A percentile compares a stretch with the other conserved stretches of the same genome.
phyloP scores from a whole-genome alignment of 1,140 invertebrate species.

The Scaptomyza graminum region DNA sequence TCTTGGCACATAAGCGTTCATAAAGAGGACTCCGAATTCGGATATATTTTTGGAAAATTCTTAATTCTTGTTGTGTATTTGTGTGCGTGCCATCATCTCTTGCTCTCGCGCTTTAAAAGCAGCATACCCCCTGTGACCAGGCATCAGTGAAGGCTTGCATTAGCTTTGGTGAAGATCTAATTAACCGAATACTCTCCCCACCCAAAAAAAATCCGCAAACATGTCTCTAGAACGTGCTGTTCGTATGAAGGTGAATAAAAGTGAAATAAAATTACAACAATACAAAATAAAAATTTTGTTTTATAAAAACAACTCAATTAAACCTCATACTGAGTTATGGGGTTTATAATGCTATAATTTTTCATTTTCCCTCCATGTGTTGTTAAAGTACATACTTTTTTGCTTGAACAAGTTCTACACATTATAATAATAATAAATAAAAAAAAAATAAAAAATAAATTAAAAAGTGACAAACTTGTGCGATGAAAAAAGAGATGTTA shows the following conservation, averaged over 20 bases:
- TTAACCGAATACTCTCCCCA: conserved; percentile 44
- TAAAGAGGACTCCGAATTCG: conserved; percentile 73
- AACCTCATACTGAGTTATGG: no score
- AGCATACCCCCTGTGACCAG: conserved; percentile 61
- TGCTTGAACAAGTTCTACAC: no score
- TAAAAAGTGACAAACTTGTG: conserved; percentile 14
- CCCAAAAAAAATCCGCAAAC: conserved; percentile 72
- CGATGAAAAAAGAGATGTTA: conserved; percentile 16
- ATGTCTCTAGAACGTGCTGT: conserved; percentile 89
- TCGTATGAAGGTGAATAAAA: conserved; percentile 86
- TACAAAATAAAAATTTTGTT: conserved; percentile 22
- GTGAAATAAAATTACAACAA: conserved; percentile 8
- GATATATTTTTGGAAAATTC: conserved; percentile 83
- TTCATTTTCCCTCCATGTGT: no score
- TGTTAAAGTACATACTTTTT: no score
- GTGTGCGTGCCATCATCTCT: conserved; percentile 25
- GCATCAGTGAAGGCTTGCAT: conserved; percentile 73
- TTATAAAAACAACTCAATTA: conserved; percentile 11
- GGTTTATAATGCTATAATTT: no score
- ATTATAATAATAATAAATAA: no score
- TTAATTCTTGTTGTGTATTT: conserved; percentile 35
- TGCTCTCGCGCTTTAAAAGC: conserved; percentile 78
- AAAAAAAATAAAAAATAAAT: no score
- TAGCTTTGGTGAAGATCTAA: conserved; percentile 76
- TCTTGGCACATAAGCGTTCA: not conserved